These are phyloP conservation scores for Henicopernis longicauda DNA, from an alignment of 2,113 vertebrate genomes.

Conservation along the genomic window DNA sequence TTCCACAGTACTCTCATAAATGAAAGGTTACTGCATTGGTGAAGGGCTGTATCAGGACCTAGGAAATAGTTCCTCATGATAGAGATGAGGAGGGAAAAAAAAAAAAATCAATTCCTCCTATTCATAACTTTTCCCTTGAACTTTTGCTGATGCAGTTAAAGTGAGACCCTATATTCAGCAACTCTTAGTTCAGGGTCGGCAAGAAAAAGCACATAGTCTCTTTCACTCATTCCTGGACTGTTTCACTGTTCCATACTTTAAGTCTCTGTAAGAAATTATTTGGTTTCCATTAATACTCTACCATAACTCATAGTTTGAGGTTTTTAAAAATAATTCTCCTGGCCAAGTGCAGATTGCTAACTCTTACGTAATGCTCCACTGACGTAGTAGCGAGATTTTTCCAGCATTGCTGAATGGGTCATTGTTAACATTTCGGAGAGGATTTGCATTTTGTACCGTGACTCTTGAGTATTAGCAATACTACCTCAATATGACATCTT, in stretches of 20 bases:
- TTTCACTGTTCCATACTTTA: not conserved
- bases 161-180: not conserved
- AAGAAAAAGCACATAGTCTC: not conserved
- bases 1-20: not conserved
- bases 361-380: constrained; percentile 2
- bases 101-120: not conserved
- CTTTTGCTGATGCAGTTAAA: not conserved
- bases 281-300: not conserved
- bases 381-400: not conserved
- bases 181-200: not conserved
- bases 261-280: not conserved
- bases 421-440: not conserved
- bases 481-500: not conserved
- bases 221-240: not conserved
- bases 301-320: not conserved
- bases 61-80: not conserved
- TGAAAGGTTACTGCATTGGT: not conserved
- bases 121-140: not conserved
- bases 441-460: not conserved
- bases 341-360: not conserved
- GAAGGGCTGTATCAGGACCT: not conserved
- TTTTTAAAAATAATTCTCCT: constrained; percentile 31
- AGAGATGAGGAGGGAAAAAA: not conserved
- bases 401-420: not conserved
- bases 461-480: not conserved